Conservation (phyloP, 2,797 vertebrate species). For the Tadarida brasiliensis region DNA sequence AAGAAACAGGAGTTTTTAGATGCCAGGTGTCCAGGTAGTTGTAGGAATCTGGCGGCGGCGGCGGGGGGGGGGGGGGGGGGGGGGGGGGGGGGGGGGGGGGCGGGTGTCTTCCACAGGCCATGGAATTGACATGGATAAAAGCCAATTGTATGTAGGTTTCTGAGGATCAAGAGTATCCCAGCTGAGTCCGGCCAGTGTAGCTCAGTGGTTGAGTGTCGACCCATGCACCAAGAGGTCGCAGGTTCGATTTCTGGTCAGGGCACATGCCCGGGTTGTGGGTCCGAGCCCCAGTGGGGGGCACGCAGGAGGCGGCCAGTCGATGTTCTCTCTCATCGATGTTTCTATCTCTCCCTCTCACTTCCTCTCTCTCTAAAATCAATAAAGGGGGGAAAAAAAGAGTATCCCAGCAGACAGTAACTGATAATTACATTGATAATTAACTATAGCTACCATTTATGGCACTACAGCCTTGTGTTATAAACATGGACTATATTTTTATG, state of each 20-base stretch:
- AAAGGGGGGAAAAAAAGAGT: not conserved
- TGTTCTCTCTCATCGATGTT: no score
- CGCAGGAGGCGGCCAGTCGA: no score
- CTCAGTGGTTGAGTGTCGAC: no score
- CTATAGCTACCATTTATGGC: not conserved
- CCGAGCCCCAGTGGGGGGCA: no score
- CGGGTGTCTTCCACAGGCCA: not conserved
- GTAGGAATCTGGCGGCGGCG: not conserved
- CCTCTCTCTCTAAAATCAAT: no score
- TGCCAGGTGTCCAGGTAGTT: not conserved
- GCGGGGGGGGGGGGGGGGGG: no score
- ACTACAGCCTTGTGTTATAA: not conserved
- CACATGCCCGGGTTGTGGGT: no score
- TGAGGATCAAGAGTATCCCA: not conserved
- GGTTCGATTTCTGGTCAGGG: no score
- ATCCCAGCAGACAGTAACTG: not conserved
- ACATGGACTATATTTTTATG: not conserved
- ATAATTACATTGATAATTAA: not conserved
- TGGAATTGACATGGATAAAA: not conserved
- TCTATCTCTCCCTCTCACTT: no score
- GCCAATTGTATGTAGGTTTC: not conserved
- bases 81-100: no score
- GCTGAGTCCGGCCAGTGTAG: no score
- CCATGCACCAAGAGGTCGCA: no score
- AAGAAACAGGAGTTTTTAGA: not conserved